Conservation (phyloP, 2,113 vertebrate species). For the Oreochromis spilurus region DNA sequence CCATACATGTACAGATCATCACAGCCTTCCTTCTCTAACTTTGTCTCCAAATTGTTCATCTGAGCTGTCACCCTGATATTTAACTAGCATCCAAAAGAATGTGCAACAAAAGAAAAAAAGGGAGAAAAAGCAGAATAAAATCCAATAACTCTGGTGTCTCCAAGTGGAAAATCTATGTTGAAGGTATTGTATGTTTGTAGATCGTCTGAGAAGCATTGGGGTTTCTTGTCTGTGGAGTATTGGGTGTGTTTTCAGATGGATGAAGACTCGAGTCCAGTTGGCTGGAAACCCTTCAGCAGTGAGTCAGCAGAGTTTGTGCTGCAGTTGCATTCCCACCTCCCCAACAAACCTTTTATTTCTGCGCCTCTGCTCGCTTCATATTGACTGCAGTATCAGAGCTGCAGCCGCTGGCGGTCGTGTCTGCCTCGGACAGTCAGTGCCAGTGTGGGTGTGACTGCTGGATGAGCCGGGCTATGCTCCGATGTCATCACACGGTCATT, state of each 20-base stretch:
- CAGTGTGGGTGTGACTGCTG: not conserved
- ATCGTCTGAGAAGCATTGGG: not conserved
- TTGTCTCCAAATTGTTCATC: not conserved
- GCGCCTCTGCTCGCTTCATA: not conserved
- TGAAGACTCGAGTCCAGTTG: not conserved
- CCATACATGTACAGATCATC: not conserved
- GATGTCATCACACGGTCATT: not conserved
- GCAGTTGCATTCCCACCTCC: not conserved
- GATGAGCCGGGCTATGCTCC: not conserved
- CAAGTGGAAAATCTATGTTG: not conserved
- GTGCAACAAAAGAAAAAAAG: not conserved
- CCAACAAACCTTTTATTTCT: not conserved
- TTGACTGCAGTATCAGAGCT: not conserved
- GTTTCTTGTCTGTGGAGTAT: not conserved
- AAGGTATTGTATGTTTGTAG: not conserved
- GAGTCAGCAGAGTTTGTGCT: not conserved
- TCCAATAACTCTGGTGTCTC: not conserved
- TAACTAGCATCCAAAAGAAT: not conserved
- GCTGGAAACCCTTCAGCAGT: not conserved
- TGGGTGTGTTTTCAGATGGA: not conserved
- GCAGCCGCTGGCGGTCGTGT: not conserved
- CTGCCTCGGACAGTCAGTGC: not conserved
- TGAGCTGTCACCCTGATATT: not conserved
- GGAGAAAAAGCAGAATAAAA: not conserved
- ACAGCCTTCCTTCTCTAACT: not conserved